phyloP scores from a whole-genome alignment of 2,888 invertebrate species.

The Dynastes hyllus region DNA sequence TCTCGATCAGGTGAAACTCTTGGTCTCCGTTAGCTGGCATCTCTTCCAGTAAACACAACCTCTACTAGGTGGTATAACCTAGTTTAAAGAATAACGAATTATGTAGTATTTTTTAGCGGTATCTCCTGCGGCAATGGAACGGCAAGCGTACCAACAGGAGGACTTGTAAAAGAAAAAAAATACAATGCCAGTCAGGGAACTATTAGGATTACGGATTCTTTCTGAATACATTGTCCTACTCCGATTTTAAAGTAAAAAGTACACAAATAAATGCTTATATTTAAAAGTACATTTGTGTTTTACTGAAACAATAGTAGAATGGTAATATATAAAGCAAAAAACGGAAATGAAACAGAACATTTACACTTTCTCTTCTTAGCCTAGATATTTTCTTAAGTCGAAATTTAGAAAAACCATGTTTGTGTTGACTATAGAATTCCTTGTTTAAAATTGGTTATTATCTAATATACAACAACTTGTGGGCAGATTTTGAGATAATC shows the following conservation, averaged over 20 bases:
- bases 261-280: constrained; percentile 25
- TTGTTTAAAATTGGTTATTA: not conserved
- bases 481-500: no score
- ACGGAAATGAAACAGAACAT: constrained; percentile 34
- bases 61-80: constrained; percentile 44
- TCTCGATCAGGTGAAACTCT: not conserved
- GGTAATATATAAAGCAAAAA: not conserved
- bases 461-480: no score
- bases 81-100: constrained; percentile 40
- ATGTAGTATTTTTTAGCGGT: constrained; percentile 42
- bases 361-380: not conserved
- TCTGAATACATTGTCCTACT: constrained; percentile 1
- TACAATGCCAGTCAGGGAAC: constrained; percentile 10
- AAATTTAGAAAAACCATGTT: constrained; percentile 7
- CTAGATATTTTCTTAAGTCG: not conserved
- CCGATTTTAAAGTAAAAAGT: not conserved
- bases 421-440: constrained; percentile 25
- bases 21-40: constrained; percentile 7
- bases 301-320: constrained; percentile 51
- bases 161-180: constrained; percentile 9
- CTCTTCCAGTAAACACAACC: constrained; percentile 38
- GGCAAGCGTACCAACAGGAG: not conserved
- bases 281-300: constrained; percentile 48
- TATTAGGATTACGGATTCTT: not conserved
- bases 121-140: constrained; percentile 11